These are phyloP conservation scores for Botia almorhae DNA, from an alignment of 2,797 vertebrate species.

Conservation along the genomic window DNA sequence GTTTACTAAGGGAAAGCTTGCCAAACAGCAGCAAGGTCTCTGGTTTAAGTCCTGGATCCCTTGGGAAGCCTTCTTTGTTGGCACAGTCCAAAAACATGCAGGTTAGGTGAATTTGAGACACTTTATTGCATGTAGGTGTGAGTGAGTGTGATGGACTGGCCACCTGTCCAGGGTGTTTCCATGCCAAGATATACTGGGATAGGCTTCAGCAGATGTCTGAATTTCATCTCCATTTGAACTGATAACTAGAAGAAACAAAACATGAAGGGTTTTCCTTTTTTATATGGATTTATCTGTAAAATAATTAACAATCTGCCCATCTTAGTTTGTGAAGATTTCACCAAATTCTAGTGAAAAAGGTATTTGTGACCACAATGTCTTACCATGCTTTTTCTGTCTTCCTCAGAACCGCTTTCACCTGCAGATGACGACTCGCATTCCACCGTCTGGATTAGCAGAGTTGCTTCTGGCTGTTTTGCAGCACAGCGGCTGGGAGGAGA, in stretches of 20 bases:
- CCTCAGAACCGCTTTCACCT: slow-evolving; percentile 88
- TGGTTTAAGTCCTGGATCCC: too few species aligned
- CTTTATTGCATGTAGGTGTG: neutral
- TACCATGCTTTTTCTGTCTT: neutral
- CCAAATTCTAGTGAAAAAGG: neutral
- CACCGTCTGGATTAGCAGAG: slow-evolving; percentile 78
- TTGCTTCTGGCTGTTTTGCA: slow-evolving; percentile 79
- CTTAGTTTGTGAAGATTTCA: neutral
- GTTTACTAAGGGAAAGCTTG: too few species aligned
- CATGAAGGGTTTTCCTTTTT: too few species aligned
- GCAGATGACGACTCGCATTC: slow-evolving; percentile 82
- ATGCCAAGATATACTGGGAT: neutral
- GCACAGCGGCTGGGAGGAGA: slow-evolving; percentile 80
- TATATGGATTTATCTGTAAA: neutral
- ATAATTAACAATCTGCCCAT: neutral
- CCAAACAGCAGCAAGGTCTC: too few species aligned
- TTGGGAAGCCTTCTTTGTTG: too few species aligned
- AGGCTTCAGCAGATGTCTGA: neutral
- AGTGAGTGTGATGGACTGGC: neutral
- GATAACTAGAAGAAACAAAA: neutral
- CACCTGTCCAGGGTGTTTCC: neutral
- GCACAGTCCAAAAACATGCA: too few species aligned
- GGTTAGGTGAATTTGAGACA: neutral
- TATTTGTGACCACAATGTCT: neutral
- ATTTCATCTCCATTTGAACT: neutral